Percentiles rank a stretch among this genome's conserved stretches.
phyloP scores from a whole-genome alignment of 1,140 invertebrate genomes.

The Spodoptera litura region DNA sequence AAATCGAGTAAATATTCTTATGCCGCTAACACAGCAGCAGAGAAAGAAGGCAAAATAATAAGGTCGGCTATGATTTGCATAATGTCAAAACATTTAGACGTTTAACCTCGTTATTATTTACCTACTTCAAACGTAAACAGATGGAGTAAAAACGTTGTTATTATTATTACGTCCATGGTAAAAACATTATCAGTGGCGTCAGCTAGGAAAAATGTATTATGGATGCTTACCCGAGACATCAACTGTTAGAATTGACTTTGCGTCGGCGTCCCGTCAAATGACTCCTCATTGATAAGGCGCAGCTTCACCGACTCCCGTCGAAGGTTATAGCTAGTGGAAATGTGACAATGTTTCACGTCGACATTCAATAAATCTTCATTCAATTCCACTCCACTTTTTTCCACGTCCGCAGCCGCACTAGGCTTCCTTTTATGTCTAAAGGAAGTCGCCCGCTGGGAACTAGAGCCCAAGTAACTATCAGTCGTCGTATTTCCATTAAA shows the following conservation, averaged over 20 bases:
- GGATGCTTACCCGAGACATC: slow-evolving; percentile 70
- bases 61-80: slow-evolving; percentile 17
- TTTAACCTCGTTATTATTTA: slow-evolving; percentile 33
- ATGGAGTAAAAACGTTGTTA: no score
- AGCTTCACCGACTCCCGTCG: slow-evolving; percentile 82
- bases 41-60: background rate
- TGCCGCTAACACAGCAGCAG: background rate
- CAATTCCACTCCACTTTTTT: slow-evolving; percentile 82
- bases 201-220: slow-evolving; percentile 19
- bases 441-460: slow-evolving; percentile 74
- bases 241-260: slow-evolving; percentile 83
- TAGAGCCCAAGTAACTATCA: slow-evolving; percentile 77
- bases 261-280: slow-evolving; percentile 72
- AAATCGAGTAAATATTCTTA: no score
- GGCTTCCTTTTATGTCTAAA: slow-evolving; percentile 82
- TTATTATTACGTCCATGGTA: no score
- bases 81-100: slow-evolving; percentile 40
- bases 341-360: slow-evolving; percentile 82
- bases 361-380: slow-evolving; percentile 81
- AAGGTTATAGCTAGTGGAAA: slow-evolving; percentile 83
- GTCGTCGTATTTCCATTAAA: slow-evolving; percentile 90
- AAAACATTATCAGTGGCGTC: slow-evolving; percentile 2
- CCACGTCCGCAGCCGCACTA: slow-evolving; percentile 79
- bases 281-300: slow-evolving; percentile 84
- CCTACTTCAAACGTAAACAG: slow-evolving; percentile 18